Evolutionary conservation across 2,888 invertebrate species (phyloP).

Genomic region (Leptinotarsa haldemani): DNA sequence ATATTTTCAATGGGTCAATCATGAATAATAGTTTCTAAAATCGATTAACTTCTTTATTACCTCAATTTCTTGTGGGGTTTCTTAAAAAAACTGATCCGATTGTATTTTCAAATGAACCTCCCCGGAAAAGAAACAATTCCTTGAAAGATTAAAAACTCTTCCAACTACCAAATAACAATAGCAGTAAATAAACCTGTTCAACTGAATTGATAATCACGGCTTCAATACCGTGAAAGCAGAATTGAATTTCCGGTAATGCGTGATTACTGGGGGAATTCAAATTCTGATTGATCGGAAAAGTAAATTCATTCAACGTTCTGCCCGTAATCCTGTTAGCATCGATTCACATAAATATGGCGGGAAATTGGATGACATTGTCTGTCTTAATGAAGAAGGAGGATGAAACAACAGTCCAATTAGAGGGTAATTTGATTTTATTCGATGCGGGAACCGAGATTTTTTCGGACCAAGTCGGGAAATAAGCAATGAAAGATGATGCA

Average conservation of each 20-base stretch:
- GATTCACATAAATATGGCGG: constrained; percentile 30
- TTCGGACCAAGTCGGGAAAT: not conserved
- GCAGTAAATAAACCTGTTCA: constrained; percentile 42
- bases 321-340: constrained; percentile 55
- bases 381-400: constrained; percentile 17
- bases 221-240: constrained; percentile 47
- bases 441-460: constrained; percentile 6
- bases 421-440: constrained; percentile 8
- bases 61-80: too few relatives aligned
- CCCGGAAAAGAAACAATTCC: constrained; percentile 18
- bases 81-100: too few relatives aligned
- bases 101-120: not conserved
- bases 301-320: constrained; percentile 55
- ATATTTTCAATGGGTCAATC: too few relatives aligned
- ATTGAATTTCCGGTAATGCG: constrained; percentile 53
- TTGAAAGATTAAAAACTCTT: constrained; percentile 36
- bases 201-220: constrained; percentile 43
- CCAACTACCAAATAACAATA: constrained; percentile 40
- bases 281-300: constrained; percentile 56
- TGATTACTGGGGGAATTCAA: constrained; percentile 55
- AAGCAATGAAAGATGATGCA: not conserved
- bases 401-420: constrained; percentile 13
- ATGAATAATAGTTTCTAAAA: not conserved
- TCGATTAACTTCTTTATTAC: too few relatives aligned
- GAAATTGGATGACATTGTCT: constrained; percentile 19